Conservation (phyloP, 1,140 invertebrate genomes). For the Ceratosolen fusciceps region DNA sequence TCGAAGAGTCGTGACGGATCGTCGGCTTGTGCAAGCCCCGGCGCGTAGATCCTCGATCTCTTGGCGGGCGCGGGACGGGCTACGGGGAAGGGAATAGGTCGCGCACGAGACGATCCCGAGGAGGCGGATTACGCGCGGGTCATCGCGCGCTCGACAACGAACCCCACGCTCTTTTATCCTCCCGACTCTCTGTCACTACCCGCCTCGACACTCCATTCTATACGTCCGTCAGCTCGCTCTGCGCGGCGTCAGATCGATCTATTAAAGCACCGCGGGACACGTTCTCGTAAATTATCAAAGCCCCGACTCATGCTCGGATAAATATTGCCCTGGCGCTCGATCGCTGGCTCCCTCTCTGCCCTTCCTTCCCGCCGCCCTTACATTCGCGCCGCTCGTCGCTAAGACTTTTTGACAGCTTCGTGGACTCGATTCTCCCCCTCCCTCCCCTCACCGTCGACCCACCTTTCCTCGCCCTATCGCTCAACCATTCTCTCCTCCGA, state of each 20-base stretch:
- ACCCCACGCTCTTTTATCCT: constrained; percentile 11
- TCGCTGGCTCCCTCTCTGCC: constrained; percentile 3
- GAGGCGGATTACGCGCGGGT: constrained; percentile 7
- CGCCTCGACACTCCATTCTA: not conserved
- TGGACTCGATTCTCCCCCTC: not conserved
- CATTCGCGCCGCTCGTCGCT: too few relatives aligned
- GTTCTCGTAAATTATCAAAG: constrained; percentile 20
- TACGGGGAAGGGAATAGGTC: too few relatives aligned
- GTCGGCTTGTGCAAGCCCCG: not conserved
- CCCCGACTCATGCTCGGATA: constrained; percentile 15
- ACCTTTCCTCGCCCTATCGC: too few relatives aligned
- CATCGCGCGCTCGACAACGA: constrained; percentile 1
- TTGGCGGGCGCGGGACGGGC: not conserved
- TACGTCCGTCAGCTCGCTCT: not conserved
- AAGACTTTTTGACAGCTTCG: not conserved
- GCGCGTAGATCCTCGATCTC: not conserved
- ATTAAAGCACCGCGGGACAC: not conserved
- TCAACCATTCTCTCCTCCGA: too few relatives aligned
- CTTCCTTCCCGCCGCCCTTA: too few relatives aligned
- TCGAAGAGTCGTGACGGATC: not conserved
- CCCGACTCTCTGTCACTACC: constrained; percentile 16
- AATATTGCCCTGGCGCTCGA: constrained; percentile 3
- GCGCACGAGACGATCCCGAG: not conserved
- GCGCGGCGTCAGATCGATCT: not conserved
- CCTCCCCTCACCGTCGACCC: too few relatives aligned